These are phyloP conservation scores for Vandiemenella viatica DNA, from an alignment of 2,888 invertebrate genomes.

Conservation along the genomic window DNA sequence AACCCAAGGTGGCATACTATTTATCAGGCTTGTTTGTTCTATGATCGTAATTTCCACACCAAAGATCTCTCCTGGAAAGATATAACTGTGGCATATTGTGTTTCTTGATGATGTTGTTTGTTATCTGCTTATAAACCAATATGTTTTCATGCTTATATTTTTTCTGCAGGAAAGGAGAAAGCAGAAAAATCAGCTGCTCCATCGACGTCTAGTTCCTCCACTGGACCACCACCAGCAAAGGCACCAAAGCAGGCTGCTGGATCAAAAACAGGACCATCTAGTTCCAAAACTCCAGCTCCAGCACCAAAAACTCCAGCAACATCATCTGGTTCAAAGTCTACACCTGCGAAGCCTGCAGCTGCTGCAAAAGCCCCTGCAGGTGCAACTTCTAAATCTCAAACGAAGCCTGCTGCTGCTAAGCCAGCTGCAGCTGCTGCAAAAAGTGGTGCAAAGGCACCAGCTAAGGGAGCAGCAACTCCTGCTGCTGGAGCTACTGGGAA, in stretches of 20 bases:
- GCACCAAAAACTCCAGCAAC: slow-evolving; percentile 13
- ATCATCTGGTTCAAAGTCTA: slow-evolving; percentile 20
- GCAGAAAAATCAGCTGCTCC: slow-evolving; percentile 26
- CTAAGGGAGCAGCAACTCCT: slow-evolving; percentile 12
- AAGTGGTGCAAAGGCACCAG: slow-evolving; percentile 19
- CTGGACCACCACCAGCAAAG: slow-evolving; percentile 8
- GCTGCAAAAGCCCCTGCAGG: slow-evolving; percentile 24
- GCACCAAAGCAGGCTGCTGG: slow-evolving; percentile 26
- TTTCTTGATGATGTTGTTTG: too few relatives aligned
- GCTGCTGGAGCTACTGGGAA: neutral
- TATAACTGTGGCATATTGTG: too few relatives aligned
- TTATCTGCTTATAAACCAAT: too few relatives aligned
- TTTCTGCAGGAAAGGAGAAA: too few relatives aligned
- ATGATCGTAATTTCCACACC: too few relatives aligned
- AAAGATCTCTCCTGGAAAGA: too few relatives aligned
- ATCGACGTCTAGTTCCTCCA: slow-evolving; percentile 16
- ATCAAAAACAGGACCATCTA: slow-evolving; percentile 28
- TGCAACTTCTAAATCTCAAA: slow-evolving; percentile 24
- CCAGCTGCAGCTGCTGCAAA: slow-evolving; percentile 23
- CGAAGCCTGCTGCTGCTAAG: slow-evolving; percentile 31
- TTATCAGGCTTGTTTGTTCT: too few relatives aligned
- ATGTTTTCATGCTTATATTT: too few relatives aligned
- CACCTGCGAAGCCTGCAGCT: slow-evolving; percentile 22
- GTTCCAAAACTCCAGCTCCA: slow-evolving; percentile 22
- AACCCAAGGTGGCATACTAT: too few relatives aligned